Conservation (phyloP, 2,888 invertebrate species). For the Orthosia gracilis region DNA sequence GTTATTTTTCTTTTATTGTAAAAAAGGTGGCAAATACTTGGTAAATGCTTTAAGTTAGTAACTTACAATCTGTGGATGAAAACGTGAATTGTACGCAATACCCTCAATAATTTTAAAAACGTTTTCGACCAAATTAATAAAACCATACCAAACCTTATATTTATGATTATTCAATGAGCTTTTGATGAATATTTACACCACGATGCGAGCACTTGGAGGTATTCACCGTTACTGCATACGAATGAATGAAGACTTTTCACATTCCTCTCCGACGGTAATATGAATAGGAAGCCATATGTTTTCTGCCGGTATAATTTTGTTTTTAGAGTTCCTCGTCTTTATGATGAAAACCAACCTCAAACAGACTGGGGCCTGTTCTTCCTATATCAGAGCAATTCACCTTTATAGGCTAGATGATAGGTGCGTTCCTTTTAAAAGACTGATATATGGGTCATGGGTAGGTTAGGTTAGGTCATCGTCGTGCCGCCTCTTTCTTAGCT, state of each 20-base stretch:
- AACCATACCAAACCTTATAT: background rate
- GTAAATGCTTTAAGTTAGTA: too few species aligned
- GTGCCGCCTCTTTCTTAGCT: too few species aligned
- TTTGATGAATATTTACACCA: slow-evolving; percentile 15
- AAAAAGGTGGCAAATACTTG: too few species aligned
- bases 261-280: background rate
- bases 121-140: background rate
- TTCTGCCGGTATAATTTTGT: background rate
- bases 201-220: slow-evolving; percentile 8
- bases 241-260: slow-evolving; percentile 15
- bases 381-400: background rate
- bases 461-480: too few species aligned
- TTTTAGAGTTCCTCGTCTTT: background rate
- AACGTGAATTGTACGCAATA: too few species aligned
- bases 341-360: background rate
- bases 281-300: slow-evolving; percentile 20
- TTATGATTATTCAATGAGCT: background rate
- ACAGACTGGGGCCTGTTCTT: background rate
- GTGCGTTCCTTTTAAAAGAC: too few species aligned
- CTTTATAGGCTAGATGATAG: too few species aligned
- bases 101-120: background rate
- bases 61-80: too few species aligned
- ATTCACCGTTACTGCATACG: slow-evolving; percentile 15
- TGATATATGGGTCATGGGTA: too few species aligned
- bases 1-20: too few species aligned